Evolutionary conservation across 1,140 invertebrate species (phyloP), one percentile per base, ranked within the genome.

Genomic region (Mesaphorura yosii): DNA sequence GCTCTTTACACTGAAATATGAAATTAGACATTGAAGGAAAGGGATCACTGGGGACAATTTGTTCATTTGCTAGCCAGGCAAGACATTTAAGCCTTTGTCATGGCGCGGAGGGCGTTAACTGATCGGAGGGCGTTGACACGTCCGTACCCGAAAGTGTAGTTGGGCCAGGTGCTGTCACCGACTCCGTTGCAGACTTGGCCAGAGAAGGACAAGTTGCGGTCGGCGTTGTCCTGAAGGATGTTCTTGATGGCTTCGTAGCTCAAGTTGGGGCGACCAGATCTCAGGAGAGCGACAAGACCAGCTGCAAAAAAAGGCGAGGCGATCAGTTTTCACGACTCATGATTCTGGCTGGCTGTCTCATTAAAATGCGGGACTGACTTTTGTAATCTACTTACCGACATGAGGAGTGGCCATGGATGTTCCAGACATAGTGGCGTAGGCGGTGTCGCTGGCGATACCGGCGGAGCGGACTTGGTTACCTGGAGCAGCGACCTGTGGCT

Each of bases 351-450:
- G n/a, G n/a, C n/a, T n/a, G n/a, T 37, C 34, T n/a, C n/a, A 12
- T 12, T 37, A 12, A 37, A 37, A 12, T 37, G 34, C 34, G 12
- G 19, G 22, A 42, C n/a, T 12, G 7, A n/a, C n/a, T n/a, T n/a
- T n/a, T n/a, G 49, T 39, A 6, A 42, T 27, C n/a, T 34, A 22
- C n/a, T 50, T 50, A 38, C 41, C 44, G 5, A 47, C 55, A 29
- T 57, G 55, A 3, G 55, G 55, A n/a, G 19, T 44, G 5, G 48
- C 41, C 55, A 57, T 57, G n/a, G 25, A 20, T 1, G 53, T 51
- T 26, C 53, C 53, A 22, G 28, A 39, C 38, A 51, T 42, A 2
- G 42, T 22, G 20, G 15, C n/a, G 37, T 26, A 40, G 12, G 27
- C 2, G 41, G 6, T 47, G 27, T 57, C 34, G 14, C 20, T 19